These are phyloP conservation scores for Pteruthius melanotis DNA, from an alignment of 2,113 vertebrate genomes.

Conservation along the genomic window DNA sequence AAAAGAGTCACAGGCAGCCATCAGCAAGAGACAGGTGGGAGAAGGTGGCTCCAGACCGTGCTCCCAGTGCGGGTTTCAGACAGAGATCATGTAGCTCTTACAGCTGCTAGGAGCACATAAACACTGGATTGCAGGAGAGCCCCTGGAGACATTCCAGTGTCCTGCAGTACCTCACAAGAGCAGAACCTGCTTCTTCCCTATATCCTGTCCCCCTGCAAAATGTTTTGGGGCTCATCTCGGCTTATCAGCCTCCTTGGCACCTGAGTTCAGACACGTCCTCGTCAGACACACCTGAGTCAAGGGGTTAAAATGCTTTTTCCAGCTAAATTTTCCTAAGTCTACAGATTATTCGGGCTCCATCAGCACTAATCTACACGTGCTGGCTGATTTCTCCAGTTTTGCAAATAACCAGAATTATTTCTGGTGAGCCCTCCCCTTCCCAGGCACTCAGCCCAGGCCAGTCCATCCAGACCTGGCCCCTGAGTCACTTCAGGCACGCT, in stretches of 20 bases:
- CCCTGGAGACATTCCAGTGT: background rate
- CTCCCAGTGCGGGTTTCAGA: background rate
- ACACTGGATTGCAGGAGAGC: background rate
- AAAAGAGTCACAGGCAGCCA: background rate
- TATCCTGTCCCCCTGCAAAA: background rate
- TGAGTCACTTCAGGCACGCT: background rate
- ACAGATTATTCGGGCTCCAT: background rate
- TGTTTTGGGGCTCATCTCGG: rapidly evolving
- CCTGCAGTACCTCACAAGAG: background rate
- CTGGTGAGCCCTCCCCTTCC: background rate
- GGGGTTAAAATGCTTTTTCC: background rate
- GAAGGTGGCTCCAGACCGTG: background rate
- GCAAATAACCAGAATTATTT: background rate
- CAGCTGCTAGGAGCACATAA: background rate
- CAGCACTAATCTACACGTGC: background rate
- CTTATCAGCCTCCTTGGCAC: background rate
- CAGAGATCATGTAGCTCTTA: rapidly evolving
- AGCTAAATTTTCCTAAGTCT: background rate
- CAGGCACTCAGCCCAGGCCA: background rate
- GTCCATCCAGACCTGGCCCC: background rate
- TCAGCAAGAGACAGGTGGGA: background rate
- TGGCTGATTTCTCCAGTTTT: background rate
- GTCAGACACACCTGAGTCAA: background rate
- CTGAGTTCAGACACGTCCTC: background rate
- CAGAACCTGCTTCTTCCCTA: background rate